Evolutionary conservation across 2,888 invertebrate species (phyloP), one percentile per base, ranked within the genome.

Genomic region (Blastobasis lacticolella): DNA sequence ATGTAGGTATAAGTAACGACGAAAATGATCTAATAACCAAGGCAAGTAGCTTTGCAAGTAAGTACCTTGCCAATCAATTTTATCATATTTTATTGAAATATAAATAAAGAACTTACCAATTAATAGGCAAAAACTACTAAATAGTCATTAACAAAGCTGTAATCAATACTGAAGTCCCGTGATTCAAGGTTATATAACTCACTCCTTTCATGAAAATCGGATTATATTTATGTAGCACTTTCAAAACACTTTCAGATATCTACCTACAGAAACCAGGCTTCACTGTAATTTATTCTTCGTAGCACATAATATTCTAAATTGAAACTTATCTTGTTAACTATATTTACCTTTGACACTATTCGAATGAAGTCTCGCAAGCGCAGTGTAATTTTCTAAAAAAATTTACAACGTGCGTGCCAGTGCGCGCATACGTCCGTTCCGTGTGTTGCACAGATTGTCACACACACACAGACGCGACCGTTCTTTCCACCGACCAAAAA

Each of bases 141-240:
- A 23, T 23, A 23, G 23, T 23, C 23, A 23, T 23, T 23, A 23
- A 3, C 23, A 23, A 67, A 69, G 64, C 60, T 63, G 61, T 77
- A 73, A 86, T 86, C 84, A 82, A 82, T 84, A 85, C 75, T 69
- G 64, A 73, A 76, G 79, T 85, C 86, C 78, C 84, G 87, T 86
- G 87, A 87, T 86, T 87, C 87, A 88, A 88, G 88, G 88, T 88
- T 88, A 88, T 86, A 79, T 88, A 88, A 88, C 83, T 75, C 78
- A 73, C 78, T 79, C 71, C 73, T 75, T 80, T 79, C 72, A 73
- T 73, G 69, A 69, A 64, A 67, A 62, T 65, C 69, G 62, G 38
- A 63, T 69, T 75, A 69, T 70, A 58, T 64, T 68, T 67, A 66
- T 63, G 64, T 67, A 65, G 63, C 64, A 69, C 71, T 61, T 53